Evolutionary conservation across 2,888 invertebrate genomes (phyloP), one percentile per base, ranked within the genome.

Genomic region (Deroplatys truncata): DNA sequence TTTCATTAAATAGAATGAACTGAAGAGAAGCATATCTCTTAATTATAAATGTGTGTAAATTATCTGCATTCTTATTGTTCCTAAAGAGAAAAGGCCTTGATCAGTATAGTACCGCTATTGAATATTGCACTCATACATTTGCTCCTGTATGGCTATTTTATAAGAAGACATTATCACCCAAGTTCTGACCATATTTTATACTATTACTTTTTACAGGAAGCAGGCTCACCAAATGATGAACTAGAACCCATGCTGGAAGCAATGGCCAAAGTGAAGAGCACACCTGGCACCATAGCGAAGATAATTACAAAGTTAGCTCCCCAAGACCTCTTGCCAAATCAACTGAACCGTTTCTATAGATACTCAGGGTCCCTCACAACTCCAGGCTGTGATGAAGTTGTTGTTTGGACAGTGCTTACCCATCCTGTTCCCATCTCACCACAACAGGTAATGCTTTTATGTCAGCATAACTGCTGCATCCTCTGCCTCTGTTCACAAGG

Each of bases 331-430:
- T 92, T 97, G 83, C 96, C 96, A 9, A 93, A 94, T 31, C 94
- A 95, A 91, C 93, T 93, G 29, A 93, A 93, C 0, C 90, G 89
- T n/a, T 96, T 95, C 92, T 97, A 95, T 93, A 94, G 96, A 43
- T 97, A 97, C 92, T 93, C 95, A 1, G 97, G 97, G 0, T 97
- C 97, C 0, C 93, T 97, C 91, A 97, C 97, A 4, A 97, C 97
- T 0, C 97, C 97, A 16, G 94, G 93, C 85, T 97, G 97, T 92
- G 95, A 95, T 88, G 97, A 97, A 92, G 95, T 95, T 0, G 96
- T 97, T n/a, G 95, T 95, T 8, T 97, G 97, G 97, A 96, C 96
- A 43, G 95, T 97, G 3, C 93, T 96, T 89, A 94, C 94, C 0
- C 93, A 95, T 49, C 94, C 94, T 31, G 93, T 95, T 85, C 94